Evolutionary conservation across 2,113 vertebrate species (phyloP).

Genomic region (Phoxinus phoxinus): DNA sequence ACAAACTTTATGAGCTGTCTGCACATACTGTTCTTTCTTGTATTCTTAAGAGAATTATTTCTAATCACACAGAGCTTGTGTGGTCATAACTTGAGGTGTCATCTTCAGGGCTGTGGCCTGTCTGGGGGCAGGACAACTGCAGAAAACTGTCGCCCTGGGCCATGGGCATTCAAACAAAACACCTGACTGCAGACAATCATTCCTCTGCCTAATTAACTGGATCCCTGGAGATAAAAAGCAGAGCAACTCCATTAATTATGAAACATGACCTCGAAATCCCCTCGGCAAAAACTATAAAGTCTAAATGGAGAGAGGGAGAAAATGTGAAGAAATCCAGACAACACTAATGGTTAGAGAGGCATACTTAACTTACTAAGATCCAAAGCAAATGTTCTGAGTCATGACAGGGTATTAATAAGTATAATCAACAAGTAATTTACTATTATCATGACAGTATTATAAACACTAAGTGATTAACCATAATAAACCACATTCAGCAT

Average conservation of each 20-base stretch:
- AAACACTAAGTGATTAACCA: not conserved
- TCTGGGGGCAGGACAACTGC: not conserved
- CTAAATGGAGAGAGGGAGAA: slow-evolving; percentile 9
- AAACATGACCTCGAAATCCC: slow-evolving; percentile 37
- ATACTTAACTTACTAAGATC: not conserved
- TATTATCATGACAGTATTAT: not conserved
- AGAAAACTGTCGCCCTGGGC: not conserved
- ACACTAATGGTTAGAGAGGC: slow-evolving; percentile 4
- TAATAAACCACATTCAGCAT: not conserved
- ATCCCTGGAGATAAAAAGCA: slow-evolving; percentile 53
- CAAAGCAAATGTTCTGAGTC: slow-evolving; percentile 24
- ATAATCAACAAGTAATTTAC: not conserved
- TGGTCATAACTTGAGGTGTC: not conserved
- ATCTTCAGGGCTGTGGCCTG: not conserved
- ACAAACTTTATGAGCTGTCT: not conserved
- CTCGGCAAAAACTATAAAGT: not conserved
- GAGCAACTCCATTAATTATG: slow-evolving; percentile 55
- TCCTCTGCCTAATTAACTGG: slow-evolving; percentile 63
- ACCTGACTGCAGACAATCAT: slow-evolving; percentile 36
- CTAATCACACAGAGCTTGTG: slow-evolving; percentile 12
- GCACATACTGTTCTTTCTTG: slow-evolving; percentile 6
- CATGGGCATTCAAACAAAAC: not conserved
- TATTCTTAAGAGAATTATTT: not conserved
- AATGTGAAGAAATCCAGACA: slow-evolving; percentile 35
- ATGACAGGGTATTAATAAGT: not conserved